These are phyloP conservation scores for Cheirogaleus major DNA, from an alignment of 2,797 vertebrate species.

Conservation along the genomic window DNA sequence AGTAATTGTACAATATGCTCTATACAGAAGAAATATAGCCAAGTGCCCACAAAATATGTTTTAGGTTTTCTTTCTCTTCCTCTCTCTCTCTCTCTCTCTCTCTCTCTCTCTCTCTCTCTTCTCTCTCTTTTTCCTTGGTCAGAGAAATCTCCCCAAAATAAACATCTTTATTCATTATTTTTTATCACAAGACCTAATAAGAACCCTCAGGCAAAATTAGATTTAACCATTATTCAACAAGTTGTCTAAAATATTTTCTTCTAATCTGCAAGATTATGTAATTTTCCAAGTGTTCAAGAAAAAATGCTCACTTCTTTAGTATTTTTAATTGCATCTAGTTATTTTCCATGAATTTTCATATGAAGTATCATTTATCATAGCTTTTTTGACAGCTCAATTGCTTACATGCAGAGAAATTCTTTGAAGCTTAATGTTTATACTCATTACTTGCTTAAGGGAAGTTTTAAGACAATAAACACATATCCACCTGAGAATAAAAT, in stretches of 20 bases:
- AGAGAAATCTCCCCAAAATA: not conserved
- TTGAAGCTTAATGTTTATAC: not conserved
- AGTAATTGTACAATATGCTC: not conserved
- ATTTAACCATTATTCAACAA: conserved; percentile 2
- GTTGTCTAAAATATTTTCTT: not conserved
- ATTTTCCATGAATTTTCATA: conserved; percentile 28
- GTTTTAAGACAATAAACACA: not conserved
- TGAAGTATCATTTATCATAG: not conserved
- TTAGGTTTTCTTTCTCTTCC: not conserved
- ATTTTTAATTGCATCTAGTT: conserved; percentile 30
- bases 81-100: not conserved
- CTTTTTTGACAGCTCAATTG: conserved; percentile 2
- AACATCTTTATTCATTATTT: not conserved
- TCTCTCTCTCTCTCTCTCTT: not conserved
- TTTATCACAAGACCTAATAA: not conserved
- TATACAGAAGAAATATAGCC: not conserved
- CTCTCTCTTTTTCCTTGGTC: not conserved
- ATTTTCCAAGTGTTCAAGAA: not conserved
- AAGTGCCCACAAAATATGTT: not conserved
- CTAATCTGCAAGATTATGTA: not conserved
- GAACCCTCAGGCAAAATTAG: not conserved
- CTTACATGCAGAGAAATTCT: not conserved
- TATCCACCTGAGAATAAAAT: not conserved
- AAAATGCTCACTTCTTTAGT: not conserved
- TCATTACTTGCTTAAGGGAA: not conserved